Base-by-base conservation (phyloP, 2,113 vertebrate species). In the Uria lomvia region DNA sequence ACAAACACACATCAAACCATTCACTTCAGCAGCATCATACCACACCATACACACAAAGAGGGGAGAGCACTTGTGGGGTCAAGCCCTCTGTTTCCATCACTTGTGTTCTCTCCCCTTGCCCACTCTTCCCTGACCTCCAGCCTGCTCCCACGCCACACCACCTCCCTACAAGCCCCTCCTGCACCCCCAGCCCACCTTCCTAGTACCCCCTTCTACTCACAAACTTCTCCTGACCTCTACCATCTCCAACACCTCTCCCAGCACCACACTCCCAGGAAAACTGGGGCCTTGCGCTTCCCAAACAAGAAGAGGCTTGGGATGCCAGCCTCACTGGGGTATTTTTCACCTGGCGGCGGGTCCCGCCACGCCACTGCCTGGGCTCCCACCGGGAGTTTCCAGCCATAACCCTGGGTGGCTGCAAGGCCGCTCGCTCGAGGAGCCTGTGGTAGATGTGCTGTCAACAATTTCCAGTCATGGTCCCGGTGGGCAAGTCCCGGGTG, bases 61-160 rank as follows among this genome's bases (percentile, higher is more conserved):
- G 18, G 15, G 29, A 72, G 26, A 66, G 26, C 21, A 26, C 53
- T 63, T 1, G 0, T 0, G 1, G 20, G 15, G 30, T 8, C 3
- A 3, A 82, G 52, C 19, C 38, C 26, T 38, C 43, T 5, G 2
- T 16, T 68, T 26, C 36, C 59, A 58, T 12, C 42, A 20, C 45
- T 34, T 5, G 0, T 15, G 23, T 60, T n/a, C 36, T 50, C 36
- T 50, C 30, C 32, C 26, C 32, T 58, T 52, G 45, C 12, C 29
- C 11, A 7, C 26, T 18, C 55, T 49, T 53, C 15, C 38, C 22
- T 1, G 4, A 76, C 45, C 55, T 21, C 26, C 47, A 49, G 34
- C 59, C 26, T 18, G 22, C 6, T 18, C 43, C 45, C 14, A 8
- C 19, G 38, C 53, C 63, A 47, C 17, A 49, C 59, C 34, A 72